Percentiles rank a stretch among this genome's conserved stretches.
These are phyloP conservation scores for Furnarius figulus DNA, from an alignment of 2,113 vertebrate species.

Conservation along the genomic window DNA sequence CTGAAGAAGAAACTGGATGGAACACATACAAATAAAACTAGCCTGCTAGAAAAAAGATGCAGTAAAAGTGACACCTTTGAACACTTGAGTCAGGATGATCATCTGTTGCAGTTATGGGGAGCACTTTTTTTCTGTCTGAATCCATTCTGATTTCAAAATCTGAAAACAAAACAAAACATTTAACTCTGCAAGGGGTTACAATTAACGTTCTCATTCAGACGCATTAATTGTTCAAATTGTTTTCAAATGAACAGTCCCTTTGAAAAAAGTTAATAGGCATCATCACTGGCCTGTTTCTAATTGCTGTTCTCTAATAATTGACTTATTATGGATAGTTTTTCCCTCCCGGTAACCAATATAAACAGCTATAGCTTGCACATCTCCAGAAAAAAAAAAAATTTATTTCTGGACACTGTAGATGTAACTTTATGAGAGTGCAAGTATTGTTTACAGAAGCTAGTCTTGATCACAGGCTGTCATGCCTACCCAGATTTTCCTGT, in stretches of 20 bases:
- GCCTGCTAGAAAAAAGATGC: not conserved
- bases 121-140: constrained; percentile 51
- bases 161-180: constrained; percentile 56
- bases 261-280: not conserved
- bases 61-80: constrained; percentile 62
- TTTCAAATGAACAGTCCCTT: not conserved
- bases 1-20: not conserved
- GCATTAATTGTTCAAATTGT: not conserved
- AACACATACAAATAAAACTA: not conserved
- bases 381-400: not conserved
- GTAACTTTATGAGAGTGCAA: not conserved
- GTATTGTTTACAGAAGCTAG: not conserved
- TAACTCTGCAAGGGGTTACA: not conserved
- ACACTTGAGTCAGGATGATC: not conserved
- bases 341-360: not conserved
- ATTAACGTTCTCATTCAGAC: not conserved
- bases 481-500: not conserved
- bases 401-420: not conserved
- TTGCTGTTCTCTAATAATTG: not conserved
- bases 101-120: constrained; percentile 51
- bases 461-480: not conserved
- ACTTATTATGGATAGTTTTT: not conserved
- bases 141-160: constrained; percentile 82
- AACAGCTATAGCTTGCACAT: not conserved
- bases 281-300: not conserved